Evolutionary conservation across 2,797 vertebrate species (phyloP).

Genomic region (Podarcis lilfordi): DNA sequence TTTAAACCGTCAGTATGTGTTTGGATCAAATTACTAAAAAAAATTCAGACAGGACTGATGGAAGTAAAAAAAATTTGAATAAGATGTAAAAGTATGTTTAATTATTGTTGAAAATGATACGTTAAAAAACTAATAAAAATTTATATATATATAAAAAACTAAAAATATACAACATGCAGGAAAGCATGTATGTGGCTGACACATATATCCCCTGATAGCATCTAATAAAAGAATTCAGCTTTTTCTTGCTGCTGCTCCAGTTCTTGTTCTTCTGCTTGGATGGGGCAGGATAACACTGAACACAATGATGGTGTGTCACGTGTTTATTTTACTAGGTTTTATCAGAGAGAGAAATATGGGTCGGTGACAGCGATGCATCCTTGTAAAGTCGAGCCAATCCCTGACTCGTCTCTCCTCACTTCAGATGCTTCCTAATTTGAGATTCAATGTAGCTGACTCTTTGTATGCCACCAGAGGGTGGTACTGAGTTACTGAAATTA

Average conservation of each 20-base stretch:
- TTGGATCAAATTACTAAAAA: neutral
- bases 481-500: neutral
- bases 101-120: too few relatives aligned
- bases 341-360: neutral
- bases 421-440: neutral
- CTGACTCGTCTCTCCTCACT: neutral
- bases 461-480: conserved; percentile 8
- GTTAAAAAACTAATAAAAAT: too few relatives aligned
- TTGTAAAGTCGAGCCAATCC: neutral
- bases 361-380: neutral
- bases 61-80: too few relatives aligned
- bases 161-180: neutral
- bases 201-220: neutral
- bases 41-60: too few relatives aligned
- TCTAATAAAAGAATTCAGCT: neutral
- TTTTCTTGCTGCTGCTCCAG: neutral
- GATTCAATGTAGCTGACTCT: neutral
- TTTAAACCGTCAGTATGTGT: neutral
- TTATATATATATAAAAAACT: too few relatives aligned
- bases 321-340: neutral
- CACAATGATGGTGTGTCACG: too few relatives aligned
- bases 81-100: too few relatives aligned
- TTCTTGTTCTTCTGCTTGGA: neutral
- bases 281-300: neutral
- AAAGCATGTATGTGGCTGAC: neutral